Conservation (phyloP, 2,888 invertebrate species). For the Lepidocyrtinus sp. region DNA sequence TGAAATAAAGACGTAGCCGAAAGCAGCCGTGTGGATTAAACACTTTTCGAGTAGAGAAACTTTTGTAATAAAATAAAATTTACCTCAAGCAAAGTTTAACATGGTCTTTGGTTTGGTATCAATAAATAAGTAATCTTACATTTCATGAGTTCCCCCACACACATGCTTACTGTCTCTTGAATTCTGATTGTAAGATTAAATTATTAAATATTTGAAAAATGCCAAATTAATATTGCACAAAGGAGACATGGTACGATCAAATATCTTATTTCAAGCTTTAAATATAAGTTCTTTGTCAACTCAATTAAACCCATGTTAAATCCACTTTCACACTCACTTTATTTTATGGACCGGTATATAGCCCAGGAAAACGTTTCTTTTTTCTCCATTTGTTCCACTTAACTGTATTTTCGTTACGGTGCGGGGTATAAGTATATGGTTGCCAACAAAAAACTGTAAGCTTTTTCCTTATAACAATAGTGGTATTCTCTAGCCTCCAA, state of each 20-base stretch:
- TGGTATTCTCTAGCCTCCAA: constrained; percentile 30
- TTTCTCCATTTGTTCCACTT: constrained; percentile 21
- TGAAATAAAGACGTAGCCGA: neutral
- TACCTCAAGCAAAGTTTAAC: too few relatives aligned
- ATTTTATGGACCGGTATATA: neutral
- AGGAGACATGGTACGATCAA: too few relatives aligned
- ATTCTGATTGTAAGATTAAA: neutral
- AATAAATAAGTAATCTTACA: neutral
- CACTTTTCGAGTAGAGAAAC: constrained; percentile 3
- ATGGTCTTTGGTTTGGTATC: neutral
- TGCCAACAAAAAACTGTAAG: constrained; percentile 14
- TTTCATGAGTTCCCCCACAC: neutral
- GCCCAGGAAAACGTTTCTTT: too few relatives aligned
- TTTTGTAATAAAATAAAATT: constrained; percentile 2
- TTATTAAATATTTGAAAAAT: constrained; percentile 28
- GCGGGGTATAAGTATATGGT: too few relatives aligned
- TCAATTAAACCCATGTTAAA: neutral
- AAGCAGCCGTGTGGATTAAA: neutral
- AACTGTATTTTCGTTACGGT: constrained; percentile 32
- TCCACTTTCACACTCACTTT: neutral
- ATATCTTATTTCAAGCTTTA: too few relatives aligned
- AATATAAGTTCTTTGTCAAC: too few relatives aligned
- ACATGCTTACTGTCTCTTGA: too few relatives aligned
- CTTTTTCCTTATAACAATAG: neutral
- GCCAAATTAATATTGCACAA: too few relatives aligned